phyloP scores from a whole-genome alignment of 1,140 invertebrate species.

The Calliphora vicina region DNA sequence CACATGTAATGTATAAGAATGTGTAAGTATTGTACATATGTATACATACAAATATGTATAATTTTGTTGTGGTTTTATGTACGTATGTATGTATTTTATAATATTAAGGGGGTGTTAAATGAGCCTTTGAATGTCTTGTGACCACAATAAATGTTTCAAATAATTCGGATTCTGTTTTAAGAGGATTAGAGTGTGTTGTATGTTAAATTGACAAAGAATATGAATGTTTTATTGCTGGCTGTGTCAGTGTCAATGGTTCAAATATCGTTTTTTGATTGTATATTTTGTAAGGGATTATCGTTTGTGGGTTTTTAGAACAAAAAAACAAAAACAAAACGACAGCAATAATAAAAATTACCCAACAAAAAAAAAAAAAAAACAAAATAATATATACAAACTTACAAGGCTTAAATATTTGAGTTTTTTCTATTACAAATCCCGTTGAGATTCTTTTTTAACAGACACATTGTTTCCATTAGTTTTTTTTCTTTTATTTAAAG shows the following conservation, averaged over 20 bases:
- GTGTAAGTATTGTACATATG: no score
- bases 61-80: constrained; percentile 16
- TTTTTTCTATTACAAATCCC: neutral
- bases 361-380: neutral
- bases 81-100: neutral
- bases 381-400: neutral
- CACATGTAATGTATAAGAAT: no score
- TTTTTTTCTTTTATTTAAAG: neutral
- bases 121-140: constrained; percentile 29
- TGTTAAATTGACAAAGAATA: constrained; percentile 33
- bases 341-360: neutral
- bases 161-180: constrained; percentile 24
- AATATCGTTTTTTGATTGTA: constrained; percentile 26
- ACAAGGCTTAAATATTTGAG: neutral
- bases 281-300: constrained; percentile 20
- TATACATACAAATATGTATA: no score
- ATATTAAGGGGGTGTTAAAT: constrained; percentile 5
- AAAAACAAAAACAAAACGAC: no score
- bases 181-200: constrained; percentile 16
- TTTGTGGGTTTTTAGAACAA: neutral
- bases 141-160: constrained; percentile 31
- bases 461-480: neutral
- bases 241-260: constrained; percentile 13
- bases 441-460: neutral
- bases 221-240: constrained; percentile 13